Conservation (phyloP, 2,888 invertebrate genomes). For the Lottia gigantea region DNA sequence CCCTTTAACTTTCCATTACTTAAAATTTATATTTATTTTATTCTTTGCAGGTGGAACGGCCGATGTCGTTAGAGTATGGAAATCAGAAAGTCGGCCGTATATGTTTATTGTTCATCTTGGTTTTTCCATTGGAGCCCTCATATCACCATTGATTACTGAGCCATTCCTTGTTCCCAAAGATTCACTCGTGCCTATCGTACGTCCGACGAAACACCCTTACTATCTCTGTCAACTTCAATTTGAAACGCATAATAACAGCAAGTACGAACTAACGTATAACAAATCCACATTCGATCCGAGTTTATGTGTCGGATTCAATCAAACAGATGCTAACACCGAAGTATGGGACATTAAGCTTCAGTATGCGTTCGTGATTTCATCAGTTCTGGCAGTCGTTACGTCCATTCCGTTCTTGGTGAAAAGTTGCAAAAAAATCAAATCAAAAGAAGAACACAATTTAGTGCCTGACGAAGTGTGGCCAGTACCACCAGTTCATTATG, state of each 20-base stretch:
- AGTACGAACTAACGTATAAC: neutral
- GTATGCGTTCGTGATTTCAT: neutral
- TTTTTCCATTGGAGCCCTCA: neutral
- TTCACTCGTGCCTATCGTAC: neutral
- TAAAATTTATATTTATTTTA: neutral
- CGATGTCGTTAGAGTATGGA: neutral
- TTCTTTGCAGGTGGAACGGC: neutral
- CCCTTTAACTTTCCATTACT: neutral
- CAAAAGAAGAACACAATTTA: neutral
- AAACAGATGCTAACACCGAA: neutral
- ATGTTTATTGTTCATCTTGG: slow-evolving; percentile 1
- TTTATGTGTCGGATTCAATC: neutral
- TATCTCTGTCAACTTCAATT: neutral
- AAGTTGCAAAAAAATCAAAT: neutral
- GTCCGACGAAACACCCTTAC: neutral
- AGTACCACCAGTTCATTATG: neutral
- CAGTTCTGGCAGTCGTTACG: neutral
- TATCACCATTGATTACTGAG: neutral
- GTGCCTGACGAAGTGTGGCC: neutral
- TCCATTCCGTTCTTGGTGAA: neutral
- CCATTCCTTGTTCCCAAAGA: neutral
- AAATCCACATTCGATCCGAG: neutral
- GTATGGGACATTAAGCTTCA: neutral
- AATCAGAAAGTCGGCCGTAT: neutral
- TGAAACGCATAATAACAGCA: neutral